A percentile compares a stretch with the other conserved stretches of the same genome.
Evolutionary conservation across 2,113 vertebrate genomes (phyloP).

Genomic region (Pagrus major): DNA sequence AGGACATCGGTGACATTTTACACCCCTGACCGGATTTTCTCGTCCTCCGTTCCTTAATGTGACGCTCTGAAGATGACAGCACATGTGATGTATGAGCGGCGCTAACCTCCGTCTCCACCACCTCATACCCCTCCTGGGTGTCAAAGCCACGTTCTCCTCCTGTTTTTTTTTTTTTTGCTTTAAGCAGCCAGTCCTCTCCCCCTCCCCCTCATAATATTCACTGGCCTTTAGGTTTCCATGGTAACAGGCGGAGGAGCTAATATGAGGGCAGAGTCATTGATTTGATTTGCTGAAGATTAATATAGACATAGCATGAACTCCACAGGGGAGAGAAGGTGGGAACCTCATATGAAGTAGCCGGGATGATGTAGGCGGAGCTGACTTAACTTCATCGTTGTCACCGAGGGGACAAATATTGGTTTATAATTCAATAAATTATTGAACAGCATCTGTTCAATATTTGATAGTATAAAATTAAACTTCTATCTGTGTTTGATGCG

Average conservation of each 20-base stretch:
- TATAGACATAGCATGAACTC: conserved; percentile 61
- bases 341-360: conserved; percentile 7
- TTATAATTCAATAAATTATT: conserved; percentile 27
- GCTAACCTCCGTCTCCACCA: conserved; percentile 31
- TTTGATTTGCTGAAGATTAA: conserved; percentile 75
- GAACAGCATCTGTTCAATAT: conserved; percentile 19
- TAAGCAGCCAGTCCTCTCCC: neutral
- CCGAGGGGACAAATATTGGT: conserved; percentile 30
- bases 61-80: conserved; percentile 42
- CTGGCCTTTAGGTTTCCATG: conserved; percentile 76
- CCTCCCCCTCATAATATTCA: conserved; percentile 13
- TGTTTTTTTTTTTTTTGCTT: conserved; percentile 7
- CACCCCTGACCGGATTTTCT: conserved; percentile 38
- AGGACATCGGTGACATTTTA: conserved; percentile 37
- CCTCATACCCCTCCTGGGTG: conserved; percentile 23
- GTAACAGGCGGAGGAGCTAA: conserved; percentile 67
- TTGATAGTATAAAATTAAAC: conserved; percentile 17
- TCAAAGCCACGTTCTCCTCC: conserved; percentile 31
- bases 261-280: conserved; percentile 61
- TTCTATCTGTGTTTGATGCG: neutral
- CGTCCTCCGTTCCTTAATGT: conserved; percentile 32
- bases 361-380: conserved; percentile 11
- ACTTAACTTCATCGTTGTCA: conserved; percentile 26
- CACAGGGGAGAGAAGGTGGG: neutral
- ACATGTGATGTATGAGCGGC: conserved; percentile 35